phyloP scores from a whole-genome alignment of 2,113 vertebrate genomes.

The Oncorhynchus kisutch region DNA sequence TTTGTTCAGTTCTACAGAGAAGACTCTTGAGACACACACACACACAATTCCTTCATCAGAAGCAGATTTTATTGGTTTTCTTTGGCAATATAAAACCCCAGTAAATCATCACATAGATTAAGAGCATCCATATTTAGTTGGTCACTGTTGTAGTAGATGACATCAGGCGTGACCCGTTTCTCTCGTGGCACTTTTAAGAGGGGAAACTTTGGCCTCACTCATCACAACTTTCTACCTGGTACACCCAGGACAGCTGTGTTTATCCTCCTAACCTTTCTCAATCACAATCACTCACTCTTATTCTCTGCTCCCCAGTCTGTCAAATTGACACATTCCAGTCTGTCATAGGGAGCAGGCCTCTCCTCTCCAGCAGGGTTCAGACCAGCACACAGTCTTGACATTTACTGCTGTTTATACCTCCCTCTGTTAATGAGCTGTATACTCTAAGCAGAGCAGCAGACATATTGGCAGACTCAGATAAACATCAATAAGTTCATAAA shows the following conservation, averaged over 20 bases:
- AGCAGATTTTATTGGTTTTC: neutral
- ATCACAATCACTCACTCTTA: no score
- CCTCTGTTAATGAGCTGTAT: neutral
- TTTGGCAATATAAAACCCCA: neutral
- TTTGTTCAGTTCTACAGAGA: neutral
- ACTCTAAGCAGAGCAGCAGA: neutral
- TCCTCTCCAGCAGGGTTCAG: neutral
- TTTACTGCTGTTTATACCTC: slow-evolving; percentile 1
- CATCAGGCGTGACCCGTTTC: neutral
- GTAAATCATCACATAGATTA: neutral
- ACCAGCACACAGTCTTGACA: neutral
- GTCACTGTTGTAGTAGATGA: neutral
- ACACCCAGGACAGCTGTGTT: neutral
- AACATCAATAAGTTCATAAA: neutral
- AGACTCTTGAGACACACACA: neutral
- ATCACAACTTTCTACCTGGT: neutral
- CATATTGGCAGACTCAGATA: neutral
- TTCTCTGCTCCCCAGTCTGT: neutral
- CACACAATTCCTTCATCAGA: neutral
- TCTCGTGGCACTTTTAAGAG: neutral
- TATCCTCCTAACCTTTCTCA: neutral
- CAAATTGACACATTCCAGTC: no score
- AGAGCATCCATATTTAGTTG: no score
- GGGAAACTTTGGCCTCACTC: neutral
- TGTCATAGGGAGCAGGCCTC: neutral